Conservation (phyloP, 1,140 invertebrate genomes). For the Heliconius hermathena region DNA sequence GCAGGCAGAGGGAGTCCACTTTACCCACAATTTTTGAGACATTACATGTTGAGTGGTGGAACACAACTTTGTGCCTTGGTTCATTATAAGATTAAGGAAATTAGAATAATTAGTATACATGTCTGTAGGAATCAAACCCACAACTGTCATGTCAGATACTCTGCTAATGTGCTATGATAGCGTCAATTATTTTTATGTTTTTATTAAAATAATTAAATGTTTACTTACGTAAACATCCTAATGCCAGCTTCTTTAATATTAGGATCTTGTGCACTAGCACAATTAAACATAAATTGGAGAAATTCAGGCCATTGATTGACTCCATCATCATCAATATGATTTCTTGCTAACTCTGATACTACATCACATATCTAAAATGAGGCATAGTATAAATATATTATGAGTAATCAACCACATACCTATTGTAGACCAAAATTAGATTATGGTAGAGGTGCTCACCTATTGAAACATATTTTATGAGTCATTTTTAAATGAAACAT, state of each 20-base stretch:
- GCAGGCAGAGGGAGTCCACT: no score
- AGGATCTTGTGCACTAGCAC: conserved; percentile 91
- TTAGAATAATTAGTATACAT: no score
- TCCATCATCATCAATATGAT: conserved; percentile 97
- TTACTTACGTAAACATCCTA: conserved; percentile 93
- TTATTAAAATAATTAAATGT: background rate
- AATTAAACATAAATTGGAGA: conserved; percentile 97
- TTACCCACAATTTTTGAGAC: no score
- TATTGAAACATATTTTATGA: conserved; percentile 10
- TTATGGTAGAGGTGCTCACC: background rate
- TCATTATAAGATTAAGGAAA: no score
- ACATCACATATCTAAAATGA: conserved; percentile 90
- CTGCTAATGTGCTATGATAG: no score
- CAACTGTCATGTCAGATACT: no score
- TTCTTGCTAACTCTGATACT: conserved; percentile 95
- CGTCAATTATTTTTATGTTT: no score
- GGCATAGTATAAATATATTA: background rate
- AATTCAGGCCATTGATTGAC: conserved; percentile 99
- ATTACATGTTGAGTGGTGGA: no score
- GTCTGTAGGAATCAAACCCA: no score
- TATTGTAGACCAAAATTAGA: conserved; percentile 26
- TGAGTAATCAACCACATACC: background rate
- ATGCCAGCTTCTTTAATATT: conserved; percentile 96
- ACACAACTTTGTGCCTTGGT: no score
- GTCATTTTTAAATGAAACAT: background rate